Percentiles rank a stretch among this genome's conserved stretches.
Evolutionary conservation across 2,888 invertebrate genomes (phyloP).

Genomic region (Diplazon laetatorius): DNA sequence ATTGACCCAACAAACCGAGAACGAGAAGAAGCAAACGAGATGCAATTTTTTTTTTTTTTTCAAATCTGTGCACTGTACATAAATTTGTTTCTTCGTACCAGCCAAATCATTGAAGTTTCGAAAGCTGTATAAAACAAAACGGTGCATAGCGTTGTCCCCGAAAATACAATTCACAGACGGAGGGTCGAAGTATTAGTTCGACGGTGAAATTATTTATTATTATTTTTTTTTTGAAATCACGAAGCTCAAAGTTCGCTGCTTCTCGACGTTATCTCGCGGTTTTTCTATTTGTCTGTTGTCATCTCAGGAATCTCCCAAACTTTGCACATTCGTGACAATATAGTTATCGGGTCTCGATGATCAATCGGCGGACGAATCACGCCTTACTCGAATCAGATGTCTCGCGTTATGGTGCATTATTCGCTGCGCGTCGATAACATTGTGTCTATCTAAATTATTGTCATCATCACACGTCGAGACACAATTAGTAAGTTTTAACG

Average conservation of each 20-base stretch:
- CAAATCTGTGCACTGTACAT: too few species aligned
- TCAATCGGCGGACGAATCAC: slow-evolving; percentile 22
- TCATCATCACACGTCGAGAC: slow-evolving; percentile 74
- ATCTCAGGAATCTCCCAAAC: slow-evolving; percentile 38
- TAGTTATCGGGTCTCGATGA: slow-evolving; percentile 22
- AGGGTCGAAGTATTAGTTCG: too few species aligned
- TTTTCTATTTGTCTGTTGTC: slow-evolving; percentile 44
- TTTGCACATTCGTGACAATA: too few species aligned
- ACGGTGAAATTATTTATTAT: not conserved
- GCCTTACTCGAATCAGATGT: slow-evolving; percentile 27
- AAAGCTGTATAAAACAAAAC: too few species aligned
- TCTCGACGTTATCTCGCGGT: slow-evolving; percentile 38
- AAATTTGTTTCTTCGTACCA: too few species aligned
- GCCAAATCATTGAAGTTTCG: too few species aligned
- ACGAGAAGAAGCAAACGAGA: slow-evolving; percentile 35
- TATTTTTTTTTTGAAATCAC: not conserved
- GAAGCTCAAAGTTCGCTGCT: slow-evolving; percentile 48
- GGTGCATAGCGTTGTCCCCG: too few species aligned
- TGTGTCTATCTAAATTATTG: slow-evolving; percentile 76
- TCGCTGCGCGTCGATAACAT: slow-evolving; percentile 65
- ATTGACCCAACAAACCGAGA: slow-evolving; percentile 5
- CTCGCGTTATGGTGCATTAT: slow-evolving; percentile 55
- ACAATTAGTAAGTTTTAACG: slow-evolving; percentile 53
- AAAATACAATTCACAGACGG: too few species aligned
- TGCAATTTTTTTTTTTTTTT: too few species aligned